A percentile compares a stretch with the other conserved stretches of the same genome.
These are phyloP conservation scores for Lordiphosa clarofinis DNA, from an alignment of 1,140 invertebrate species.

Conservation along the genomic window DNA sequence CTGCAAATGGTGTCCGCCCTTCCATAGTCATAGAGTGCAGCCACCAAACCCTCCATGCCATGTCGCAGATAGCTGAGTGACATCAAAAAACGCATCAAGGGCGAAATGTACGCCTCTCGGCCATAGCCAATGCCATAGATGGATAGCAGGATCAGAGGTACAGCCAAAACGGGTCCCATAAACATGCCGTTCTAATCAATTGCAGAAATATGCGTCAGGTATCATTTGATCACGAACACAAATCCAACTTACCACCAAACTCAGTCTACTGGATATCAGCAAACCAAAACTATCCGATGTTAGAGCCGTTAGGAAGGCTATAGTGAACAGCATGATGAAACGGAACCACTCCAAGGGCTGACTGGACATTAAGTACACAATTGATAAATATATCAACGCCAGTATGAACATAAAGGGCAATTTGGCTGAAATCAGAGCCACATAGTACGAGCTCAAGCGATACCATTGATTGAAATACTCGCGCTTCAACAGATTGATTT, in stretches of 20 bases:
- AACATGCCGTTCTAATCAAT: slow-evolving; percentile 87
- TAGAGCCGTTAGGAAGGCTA: slow-evolving; percentile 85
- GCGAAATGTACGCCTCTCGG: slow-evolving; percentile 81
- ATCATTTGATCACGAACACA: neutral
- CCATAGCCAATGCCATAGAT: slow-evolving; percentile 88
- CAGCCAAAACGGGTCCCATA: slow-evolving; percentile 86
- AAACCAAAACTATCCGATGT: slow-evolving; percentile 89
- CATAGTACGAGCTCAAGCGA: slow-evolving; percentile 92
- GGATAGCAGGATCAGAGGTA: slow-evolving; percentile 88
- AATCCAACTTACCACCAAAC: slow-evolving; percentile 84
- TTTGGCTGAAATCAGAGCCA: slow-evolving; percentile 88
- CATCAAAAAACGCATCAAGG: slow-evolving; percentile 87
- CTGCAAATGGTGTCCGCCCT: slow-evolving; percentile 86
- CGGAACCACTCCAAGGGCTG: slow-evolving; percentile 91
- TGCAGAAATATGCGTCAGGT: neutral
- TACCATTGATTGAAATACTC: slow-evolving; percentile 98
- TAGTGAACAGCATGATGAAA: slow-evolving; percentile 85
- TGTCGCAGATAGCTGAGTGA: slow-evolving; percentile 91
- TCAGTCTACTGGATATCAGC: slow-evolving; percentile 86
- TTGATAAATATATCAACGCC: slow-evolving; percentile 87
- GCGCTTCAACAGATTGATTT: slow-evolving; percentile 91
- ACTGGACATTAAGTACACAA: slow-evolving; percentile 91
- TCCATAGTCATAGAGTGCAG: slow-evolving; percentile 88
- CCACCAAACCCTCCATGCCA: slow-evolving; percentile 87
- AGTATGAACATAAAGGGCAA: slow-evolving; percentile 87